Base-by-base conservation (phyloP, 1,140 invertebrate genomes). In the Epicauta chinensis region DNA sequence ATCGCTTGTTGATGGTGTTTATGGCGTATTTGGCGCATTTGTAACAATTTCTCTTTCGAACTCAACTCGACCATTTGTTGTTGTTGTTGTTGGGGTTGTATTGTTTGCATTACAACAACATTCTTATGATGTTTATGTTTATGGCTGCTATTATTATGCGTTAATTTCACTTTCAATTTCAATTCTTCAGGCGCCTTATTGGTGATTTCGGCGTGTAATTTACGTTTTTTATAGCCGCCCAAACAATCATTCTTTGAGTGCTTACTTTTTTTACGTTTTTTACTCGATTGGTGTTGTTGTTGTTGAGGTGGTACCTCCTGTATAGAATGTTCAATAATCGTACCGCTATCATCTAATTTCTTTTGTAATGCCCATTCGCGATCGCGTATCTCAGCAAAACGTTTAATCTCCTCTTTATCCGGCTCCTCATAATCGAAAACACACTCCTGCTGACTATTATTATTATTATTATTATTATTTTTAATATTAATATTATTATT, bases 131-230 rank as follows among this genome's bases (percentile, higher is more conserved):
- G 63, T 52, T 67, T 69, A 41, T 69, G 66, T 30, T 69, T 69
- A 34, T 70, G 63, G 0, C 65, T 64, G 23, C 23, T 23, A 35
- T 70, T 70, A 23, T 57, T 59, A 10, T 62, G 59, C 1, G 66
- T 69, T 14, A 71, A 58, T 51, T 71, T 71, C 6, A 71, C 67
- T 54, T 69, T 71, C 3, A 71, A 39, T 53, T 69, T 69, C 29
- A 70, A 54, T 30, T 65, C 64, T 31, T 67, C 64, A 29, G 64
- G 59, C 41, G 66, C 60, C 13, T 61, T 65, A 17, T 56, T 57
- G 10, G 67, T 67, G 12, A 69, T 70, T 48, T 69, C 67, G 1
- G 68, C 66, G 31, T 68, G 66, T 5, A 68, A 38, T 58, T 68
- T 68, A 13, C 63, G 45, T 36, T 65, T 67, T 30, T 65, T 67